These are phyloP conservation scores for Antechinus stuartii DNA, from an alignment of 2,113 vertebrate genomes.

Conservation along the genomic window DNA sequence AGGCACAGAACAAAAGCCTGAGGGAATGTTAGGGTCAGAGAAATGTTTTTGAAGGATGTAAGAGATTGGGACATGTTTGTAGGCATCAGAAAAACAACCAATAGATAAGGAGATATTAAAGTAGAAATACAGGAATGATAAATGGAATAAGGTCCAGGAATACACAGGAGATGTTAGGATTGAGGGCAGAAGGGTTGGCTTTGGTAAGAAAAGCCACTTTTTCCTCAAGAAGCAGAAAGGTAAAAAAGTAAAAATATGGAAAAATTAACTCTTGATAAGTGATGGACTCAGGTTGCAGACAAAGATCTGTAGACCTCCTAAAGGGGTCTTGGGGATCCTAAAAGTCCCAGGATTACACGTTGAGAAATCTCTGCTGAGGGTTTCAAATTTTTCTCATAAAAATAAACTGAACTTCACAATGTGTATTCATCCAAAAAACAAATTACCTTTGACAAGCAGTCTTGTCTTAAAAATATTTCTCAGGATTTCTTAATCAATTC, in stretches of 20 bases:
- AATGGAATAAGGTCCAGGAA: neutral
- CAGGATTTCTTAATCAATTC: slow-evolving; percentile 7
- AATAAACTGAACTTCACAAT: neutral
- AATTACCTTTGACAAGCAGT: slow-evolving; percentile 4
- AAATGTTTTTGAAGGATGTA: neutral
- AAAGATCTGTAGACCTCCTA: no score
- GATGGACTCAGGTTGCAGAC: no score
- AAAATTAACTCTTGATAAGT: no score
- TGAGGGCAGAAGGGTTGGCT: neutral
- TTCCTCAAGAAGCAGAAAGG: neutral
- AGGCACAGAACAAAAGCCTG: no score
- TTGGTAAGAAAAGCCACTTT: neutral
- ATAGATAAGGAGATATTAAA: neutral
- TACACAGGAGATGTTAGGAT: neutral
- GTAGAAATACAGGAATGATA: neutral
- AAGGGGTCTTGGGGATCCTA: no score
- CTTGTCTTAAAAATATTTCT: slow-evolving; percentile 33
- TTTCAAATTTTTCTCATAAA: slow-evolving; percentile 44
- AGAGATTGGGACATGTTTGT: neutral
- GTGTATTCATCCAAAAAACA: neutral
- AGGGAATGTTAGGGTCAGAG: neutral
- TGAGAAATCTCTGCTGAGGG: no score
- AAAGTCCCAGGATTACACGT: no score
- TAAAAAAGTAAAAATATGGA: neutral
- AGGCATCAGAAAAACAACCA: neutral